phyloP scores from a whole-genome alignment of 2,113 vertebrate genomes.

The Spermophilus dauricus region DNA sequence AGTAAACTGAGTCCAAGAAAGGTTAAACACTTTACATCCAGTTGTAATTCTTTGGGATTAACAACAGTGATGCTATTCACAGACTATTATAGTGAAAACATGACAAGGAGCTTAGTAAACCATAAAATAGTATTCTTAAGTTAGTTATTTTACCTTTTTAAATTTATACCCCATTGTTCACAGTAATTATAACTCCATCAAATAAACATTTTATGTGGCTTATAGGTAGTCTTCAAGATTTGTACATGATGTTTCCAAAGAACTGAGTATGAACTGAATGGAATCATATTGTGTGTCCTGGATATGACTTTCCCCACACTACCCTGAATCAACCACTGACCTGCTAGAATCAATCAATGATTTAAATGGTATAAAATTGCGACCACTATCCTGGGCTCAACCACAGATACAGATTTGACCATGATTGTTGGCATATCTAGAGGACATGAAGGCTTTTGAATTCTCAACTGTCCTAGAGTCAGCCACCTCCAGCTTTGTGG shows the following conservation, averaged over 20 bases:
- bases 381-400: background rate
- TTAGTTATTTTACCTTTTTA: constrained; percentile 39
- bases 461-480: background rate
- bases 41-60: background rate
- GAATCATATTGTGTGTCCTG: background rate
- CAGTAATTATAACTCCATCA: background rate
- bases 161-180: background rate
- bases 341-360: background rate
- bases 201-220: background rate
- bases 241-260: background rate
- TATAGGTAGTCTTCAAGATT: background rate
- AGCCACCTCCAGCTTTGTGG: background rate
- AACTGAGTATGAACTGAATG: background rate
- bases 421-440: background rate
- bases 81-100: background rate
- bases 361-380: background rate
- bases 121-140: background rate
- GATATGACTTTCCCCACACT: background rate
- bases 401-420: background rate
- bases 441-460: background rate
- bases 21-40: constrained; percentile 33
- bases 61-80: background rate
- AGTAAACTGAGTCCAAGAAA: constrained; percentile 14
- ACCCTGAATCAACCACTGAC: background rate
- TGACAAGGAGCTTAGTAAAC: background rate